Evolutionary conservation across 1,140 invertebrate species (phyloP), one percentile per base, ranked within the genome.

Genomic region (Drosophila sucinea): DNA sequence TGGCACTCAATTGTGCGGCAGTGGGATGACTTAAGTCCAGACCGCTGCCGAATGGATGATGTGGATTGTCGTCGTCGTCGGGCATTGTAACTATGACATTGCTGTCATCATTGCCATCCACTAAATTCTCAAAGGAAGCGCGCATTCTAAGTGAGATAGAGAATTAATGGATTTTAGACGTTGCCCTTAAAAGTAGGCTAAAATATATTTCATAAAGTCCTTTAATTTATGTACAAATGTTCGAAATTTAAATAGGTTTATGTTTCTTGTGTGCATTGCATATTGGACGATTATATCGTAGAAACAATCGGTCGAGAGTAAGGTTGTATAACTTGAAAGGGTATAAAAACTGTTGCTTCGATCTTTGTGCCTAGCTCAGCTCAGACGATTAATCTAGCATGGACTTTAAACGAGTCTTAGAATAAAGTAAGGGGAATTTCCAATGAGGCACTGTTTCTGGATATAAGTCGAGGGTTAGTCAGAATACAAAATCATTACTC

Each of bases 31-130:
- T 73, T 32, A 86, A n/a, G 86, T 80, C 65, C 61, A 90, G 58
- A 27, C 82, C 73, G 58, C 78, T 84, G 77, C 73, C 80, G 47
- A 89, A 83, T 17, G 81, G 79, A 32, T 75, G 75, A 47, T 87
- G 86, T 60, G 90, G 77, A 44, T 96, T 95, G 3, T 95, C 95
- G 70, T 96, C 95, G 0, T 95, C 94, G 86, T 96, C 96, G 0
- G 96, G 96, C 92, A 96, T 96, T 51, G 96, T 97, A 11, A 97
- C 95, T 67, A 96, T 86, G 2, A 95, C 96, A 57, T 79, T 80
- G 80, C 95, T 95, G 6, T 90, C 93, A 77, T 93, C 93, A 25
- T 83, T 76, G 70, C 93, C 93, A 71, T 94, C 94, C 35, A 95
- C 94, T 75, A 95, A 93, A 78, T 95, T 95, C 86, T 95, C 95